phyloP scores from a whole-genome alignment of 2,113 vertebrate species.

The Rhea americana region DNA sequence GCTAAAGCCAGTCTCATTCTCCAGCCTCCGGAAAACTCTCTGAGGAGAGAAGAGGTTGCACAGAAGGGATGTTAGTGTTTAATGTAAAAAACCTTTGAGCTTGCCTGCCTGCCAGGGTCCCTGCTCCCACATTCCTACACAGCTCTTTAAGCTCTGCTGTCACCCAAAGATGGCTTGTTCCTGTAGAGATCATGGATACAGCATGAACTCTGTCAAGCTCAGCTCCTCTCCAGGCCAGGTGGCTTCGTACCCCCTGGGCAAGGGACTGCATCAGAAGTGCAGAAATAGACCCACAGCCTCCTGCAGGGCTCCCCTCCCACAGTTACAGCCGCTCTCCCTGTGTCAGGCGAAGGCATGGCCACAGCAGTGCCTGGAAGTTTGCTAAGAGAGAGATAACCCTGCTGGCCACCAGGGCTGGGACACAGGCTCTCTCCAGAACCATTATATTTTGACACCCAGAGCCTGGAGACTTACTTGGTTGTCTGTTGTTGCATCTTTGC shows the following conservation, averaged over 20 bases:
- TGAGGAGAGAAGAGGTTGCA: conserved; percentile 61
- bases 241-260: not conserved
- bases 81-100: not conserved
- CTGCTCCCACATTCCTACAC: not conserved
- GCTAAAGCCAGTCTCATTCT: conserved; percentile 97
- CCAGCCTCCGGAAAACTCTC: conserved; percentile 98
- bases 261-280: not conserved
- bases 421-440: not conserved
- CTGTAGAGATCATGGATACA: not conserved
- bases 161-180: not conserved
- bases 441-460: not conserved
- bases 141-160: not conserved
- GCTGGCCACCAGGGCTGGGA: not conserved
- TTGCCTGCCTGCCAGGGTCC: not conserved
- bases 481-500: conserved; percentile 93
- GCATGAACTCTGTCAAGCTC: not conserved
- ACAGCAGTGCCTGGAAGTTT: not conserved
- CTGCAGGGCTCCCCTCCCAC: not conserved
- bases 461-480: conserved; percentile 85
- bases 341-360: not conserved
- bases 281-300: not conserved
- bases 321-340: not conserved
- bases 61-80: not conserved
- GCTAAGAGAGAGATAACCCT: not conserved
- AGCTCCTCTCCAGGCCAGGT: not conserved